Percentiles rank a stretch among this genome's conserved stretches.
Conservation (phyloP, 2,888 invertebrate species). For the Hyalella azteca region DNA sequence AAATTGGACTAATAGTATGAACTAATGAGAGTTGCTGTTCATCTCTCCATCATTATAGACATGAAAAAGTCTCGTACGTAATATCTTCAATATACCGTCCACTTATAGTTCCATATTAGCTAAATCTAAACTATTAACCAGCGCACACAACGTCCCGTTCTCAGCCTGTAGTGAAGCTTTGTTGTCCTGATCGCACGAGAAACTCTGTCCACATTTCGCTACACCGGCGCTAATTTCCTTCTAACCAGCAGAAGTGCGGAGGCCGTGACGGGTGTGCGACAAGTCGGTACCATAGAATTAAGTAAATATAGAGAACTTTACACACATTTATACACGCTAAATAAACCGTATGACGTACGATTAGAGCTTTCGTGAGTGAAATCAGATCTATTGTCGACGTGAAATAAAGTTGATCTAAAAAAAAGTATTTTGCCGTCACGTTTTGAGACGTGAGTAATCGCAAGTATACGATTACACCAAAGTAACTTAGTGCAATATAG, state of each 20-base stretch:
- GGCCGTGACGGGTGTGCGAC: background rate
- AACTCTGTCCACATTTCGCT: background rate
- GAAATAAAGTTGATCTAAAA: too few relatives aligned
- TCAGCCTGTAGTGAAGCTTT: background rate
- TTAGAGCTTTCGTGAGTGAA: too few relatives aligned
- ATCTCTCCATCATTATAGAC: too few relatives aligned
- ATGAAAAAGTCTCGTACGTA: too few relatives aligned
- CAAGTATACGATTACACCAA: too few relatives aligned
- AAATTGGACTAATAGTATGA: too few relatives aligned
- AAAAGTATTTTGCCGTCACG: too few relatives aligned
- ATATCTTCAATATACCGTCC: too few relatives aligned
- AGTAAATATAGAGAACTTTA: slow-evolving; percentile 35
- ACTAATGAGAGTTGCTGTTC: too few relatives aligned
- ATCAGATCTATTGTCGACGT: background rate
- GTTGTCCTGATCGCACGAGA: background rate
- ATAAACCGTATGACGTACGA: slow-evolving; percentile 3
- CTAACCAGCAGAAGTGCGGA: background rate
- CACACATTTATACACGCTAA: slow-evolving; percentile 31
- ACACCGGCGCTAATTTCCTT: background rate
- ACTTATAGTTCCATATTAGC: background rate
- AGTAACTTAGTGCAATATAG: too few relatives aligned
- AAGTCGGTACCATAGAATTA: background rate
- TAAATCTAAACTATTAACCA: background rate
- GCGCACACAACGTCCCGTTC: background rate
- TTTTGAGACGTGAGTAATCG: too few relatives aligned